Percentiles rank a stretch among this genome's conserved stretches.
Evolutionary conservation across 2,113 vertebrate genomes (phyloP).

Genomic region (Sakesphorus luctuosus): DNA sequence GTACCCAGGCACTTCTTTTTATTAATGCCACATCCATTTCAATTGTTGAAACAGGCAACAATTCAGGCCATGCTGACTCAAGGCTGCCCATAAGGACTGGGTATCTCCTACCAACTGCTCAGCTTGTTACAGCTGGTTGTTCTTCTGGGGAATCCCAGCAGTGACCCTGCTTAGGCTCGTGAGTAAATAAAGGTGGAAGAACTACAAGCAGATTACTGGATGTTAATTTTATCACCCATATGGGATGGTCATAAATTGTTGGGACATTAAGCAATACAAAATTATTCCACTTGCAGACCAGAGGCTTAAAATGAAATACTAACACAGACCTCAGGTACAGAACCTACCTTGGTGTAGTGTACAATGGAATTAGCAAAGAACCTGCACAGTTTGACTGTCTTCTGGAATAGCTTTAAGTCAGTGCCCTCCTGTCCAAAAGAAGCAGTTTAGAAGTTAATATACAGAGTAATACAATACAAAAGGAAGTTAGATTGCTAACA

Average conservation of each 20-base stretch:
- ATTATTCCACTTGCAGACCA: background rate
- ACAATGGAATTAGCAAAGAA: constrained; percentile 95
- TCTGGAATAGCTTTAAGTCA: constrained; percentile 89
- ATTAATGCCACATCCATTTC: background rate
- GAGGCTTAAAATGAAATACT: background rate
- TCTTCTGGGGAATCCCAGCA: background rate
- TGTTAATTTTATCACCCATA: background rate
- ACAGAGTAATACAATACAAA: background rate
- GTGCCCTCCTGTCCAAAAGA: constrained; percentile 77
- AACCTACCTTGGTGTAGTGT: constrained; percentile 92
- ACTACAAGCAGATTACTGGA: background rate
- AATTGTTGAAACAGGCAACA: background rate
- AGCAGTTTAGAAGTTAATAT: background rate
- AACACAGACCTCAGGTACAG: background rate
- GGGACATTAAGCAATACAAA: background rate
- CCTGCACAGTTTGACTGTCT: constrained; percentile 90
- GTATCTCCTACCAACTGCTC: background rate
- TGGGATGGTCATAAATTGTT: background rate
- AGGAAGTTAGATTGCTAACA: background rate
- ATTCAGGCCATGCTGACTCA: background rate
- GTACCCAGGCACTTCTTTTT: background rate
- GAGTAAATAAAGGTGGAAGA: background rate
- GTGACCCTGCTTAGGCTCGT: background rate
- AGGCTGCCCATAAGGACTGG: background rate
- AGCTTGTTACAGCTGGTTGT: background rate